These are phyloP conservation scores for Liolophura sinensis DNA, from an alignment of 1,140 invertebrate genomes.

Conservation along the genomic window DNA sequence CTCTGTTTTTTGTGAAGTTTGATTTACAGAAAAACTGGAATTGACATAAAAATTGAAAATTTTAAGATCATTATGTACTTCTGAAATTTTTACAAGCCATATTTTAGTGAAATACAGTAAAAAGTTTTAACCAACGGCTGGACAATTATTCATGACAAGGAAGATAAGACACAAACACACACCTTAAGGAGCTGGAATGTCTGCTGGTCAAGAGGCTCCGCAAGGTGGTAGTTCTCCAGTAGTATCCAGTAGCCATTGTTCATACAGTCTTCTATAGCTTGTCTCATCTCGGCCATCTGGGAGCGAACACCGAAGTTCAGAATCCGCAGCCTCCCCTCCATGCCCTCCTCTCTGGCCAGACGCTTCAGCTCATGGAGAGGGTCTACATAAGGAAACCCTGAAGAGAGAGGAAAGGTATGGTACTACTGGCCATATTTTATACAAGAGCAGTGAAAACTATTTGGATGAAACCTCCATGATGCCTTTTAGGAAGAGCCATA, in stretches of 20 bases:
- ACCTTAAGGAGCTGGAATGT: slow-evolving; percentile 48
- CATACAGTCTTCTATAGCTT: slow-evolving; percentile 48
- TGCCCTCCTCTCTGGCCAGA: slow-evolving; percentile 46
- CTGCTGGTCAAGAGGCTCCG: slow-evolving; percentile 32
- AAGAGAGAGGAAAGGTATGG: neutral
- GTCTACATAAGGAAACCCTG: slow-evolving; percentile 44
- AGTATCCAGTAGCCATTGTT: slow-evolving; percentile 53
- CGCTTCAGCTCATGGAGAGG: slow-evolving; percentile 50
- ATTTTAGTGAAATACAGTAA: no score
- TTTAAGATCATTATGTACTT: no score
- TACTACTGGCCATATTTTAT: neutral
- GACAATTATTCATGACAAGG: no score
- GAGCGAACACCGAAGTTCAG: slow-evolving; percentile 48
- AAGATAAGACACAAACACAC: no score
- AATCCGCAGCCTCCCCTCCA: slow-evolving; percentile 50
- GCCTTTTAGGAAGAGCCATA: no score
- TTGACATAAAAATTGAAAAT: no score
- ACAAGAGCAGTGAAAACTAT: neutral
- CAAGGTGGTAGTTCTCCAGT: slow-evolving; percentile 53
- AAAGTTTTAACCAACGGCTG: no score
- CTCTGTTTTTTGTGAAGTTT: no score
- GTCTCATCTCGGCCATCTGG: slow-evolving; percentile 37
- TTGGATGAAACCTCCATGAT: neutral
- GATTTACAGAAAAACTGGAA: no score
- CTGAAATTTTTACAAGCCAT: no score